A percentile compares a stretch with the other conserved stretches of the same genome.
phyloP scores from a whole-genome alignment of 1,140 invertebrate genomes.

The Caenorhabditis briggsae region DNA sequence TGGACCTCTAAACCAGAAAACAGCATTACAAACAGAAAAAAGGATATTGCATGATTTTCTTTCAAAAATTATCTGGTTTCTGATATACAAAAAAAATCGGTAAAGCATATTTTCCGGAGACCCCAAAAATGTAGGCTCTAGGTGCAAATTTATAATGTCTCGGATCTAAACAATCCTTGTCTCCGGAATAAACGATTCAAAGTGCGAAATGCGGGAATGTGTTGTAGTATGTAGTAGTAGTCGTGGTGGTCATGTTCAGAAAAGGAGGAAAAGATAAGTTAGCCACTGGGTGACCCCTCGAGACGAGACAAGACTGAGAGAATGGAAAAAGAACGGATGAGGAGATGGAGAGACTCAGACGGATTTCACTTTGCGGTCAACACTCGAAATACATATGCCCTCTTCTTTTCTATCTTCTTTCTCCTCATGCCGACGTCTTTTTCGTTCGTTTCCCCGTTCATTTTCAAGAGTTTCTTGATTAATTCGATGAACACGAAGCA shows the following conservation, averaged over 20 bases:
- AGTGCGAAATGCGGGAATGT: background rate
- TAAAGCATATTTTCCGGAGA: too few relatives aligned
- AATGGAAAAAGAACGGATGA: background rate
- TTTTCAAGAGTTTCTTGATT: constrained; percentile 7
- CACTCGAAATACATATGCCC: constrained; percentile 41
- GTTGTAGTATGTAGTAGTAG: background rate
- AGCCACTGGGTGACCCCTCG: constrained; percentile 44
- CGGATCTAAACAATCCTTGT: too few relatives aligned
- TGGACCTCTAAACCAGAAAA: too few relatives aligned
- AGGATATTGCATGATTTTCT: too few relatives aligned
- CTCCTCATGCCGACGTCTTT: background rate
- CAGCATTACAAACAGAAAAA: too few relatives aligned
- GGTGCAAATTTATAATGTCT: too few relatives aligned
- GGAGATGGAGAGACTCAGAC: constrained; percentile 16
- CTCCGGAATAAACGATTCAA: too few relatives aligned
- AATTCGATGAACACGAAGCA: background rate
- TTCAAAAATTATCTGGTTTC: too few relatives aligned
- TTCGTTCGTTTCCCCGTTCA: background rate
- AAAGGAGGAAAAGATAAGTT: constrained; percentile 8
- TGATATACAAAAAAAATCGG: too few relatives aligned
- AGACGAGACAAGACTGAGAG: background rate
- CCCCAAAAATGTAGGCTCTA: too few relatives aligned
- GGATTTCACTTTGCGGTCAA: constrained; percentile 47
- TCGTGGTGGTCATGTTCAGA: background rate
- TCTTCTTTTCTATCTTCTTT: background rate